A percentile compares a stretch with the other conserved stretches of the same genome.
phyloP scores from a whole-genome alignment of 1,140 invertebrate genomes.

The Heliconius himera region DNA sequence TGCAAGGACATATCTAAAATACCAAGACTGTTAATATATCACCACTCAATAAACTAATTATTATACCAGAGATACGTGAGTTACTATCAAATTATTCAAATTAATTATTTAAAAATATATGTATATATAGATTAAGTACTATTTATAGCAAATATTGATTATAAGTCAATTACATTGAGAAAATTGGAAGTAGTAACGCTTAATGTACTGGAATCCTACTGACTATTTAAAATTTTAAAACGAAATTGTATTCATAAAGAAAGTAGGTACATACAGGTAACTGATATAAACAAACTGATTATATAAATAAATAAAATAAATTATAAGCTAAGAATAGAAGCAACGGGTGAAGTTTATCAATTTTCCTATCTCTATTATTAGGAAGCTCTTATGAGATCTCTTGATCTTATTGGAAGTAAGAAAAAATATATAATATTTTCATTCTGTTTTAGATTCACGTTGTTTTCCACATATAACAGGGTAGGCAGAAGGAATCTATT shows the following conservation, averaged over 20 bases:
- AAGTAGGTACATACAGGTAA: background rate
- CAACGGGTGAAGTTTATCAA: background rate
- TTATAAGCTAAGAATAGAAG: background rate
- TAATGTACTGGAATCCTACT: no score
- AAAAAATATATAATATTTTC: background rate
- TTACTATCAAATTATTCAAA: constrained; percentile 16
- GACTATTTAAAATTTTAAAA: no score
- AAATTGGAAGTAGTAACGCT: no score
- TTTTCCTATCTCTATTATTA: background rate
- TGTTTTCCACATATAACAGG: no score
- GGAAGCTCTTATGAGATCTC: background rate
- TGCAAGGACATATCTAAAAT: constrained; percentile 17
- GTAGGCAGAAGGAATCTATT: no score
- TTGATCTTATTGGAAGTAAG: background rate
- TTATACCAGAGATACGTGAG: constrained; percentile 6
- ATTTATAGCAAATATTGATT: no score
- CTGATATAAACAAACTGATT: background rate
- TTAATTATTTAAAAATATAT: constrained; percentile 16
- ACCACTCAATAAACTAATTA: constrained; percentile 35
- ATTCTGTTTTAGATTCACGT: no score
- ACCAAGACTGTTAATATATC: constrained; percentile 32
- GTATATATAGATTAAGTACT: background rate
- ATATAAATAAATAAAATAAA: background rate
- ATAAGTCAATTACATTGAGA: no score
- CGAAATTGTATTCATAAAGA: no score